Evolutionary conservation across 2,888 invertebrate genomes (phyloP).

Genomic region (Leucoma salicis): DNA sequence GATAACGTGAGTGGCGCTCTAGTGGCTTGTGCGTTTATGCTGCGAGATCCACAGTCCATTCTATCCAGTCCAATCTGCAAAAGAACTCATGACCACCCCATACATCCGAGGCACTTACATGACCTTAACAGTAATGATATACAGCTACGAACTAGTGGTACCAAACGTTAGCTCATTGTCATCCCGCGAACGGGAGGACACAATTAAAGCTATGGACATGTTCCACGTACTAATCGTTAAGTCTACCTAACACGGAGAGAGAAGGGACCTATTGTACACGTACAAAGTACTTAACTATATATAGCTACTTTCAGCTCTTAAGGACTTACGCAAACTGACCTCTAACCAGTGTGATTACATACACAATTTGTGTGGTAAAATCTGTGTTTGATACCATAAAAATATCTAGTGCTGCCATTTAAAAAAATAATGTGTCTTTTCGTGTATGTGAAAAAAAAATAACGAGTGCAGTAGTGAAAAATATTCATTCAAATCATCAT

Average conservation of each 20-base stretch:
- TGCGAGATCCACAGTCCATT: constrained; percentile 10
- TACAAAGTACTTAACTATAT: constrained; percentile 72
- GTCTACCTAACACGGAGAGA: constrained; percentile 77
- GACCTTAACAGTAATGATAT: constrained; percentile 80
- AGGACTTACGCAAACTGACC: constrained; percentile 66
- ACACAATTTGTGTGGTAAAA: constrained; percentile 75
- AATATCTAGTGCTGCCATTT: constrained; percentile 71
- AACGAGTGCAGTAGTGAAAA: constrained; percentile 74
- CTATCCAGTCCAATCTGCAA: constrained; percentile 44
- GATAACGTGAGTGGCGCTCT: constrained; percentile 9
- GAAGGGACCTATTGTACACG: constrained; percentile 73
- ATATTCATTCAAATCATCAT: constrained; percentile 59
- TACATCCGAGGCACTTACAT: constrained; percentile 78
- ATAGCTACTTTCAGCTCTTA: constrained; percentile 71
- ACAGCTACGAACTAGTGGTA: constrained; percentile 75
- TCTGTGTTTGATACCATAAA: constrained; percentile 67
- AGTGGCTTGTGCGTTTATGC: constrained; percentile 5
- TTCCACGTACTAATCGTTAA: constrained; percentile 73
- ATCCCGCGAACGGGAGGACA: constrained; percentile 72
- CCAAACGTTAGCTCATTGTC: constrained; percentile 69
- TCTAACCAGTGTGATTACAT: constrained; percentile 72
- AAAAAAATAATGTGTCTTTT: constrained; percentile 64
- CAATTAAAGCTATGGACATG: constrained; percentile 82
- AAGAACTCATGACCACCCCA: constrained; percentile 69
- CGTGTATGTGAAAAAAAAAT: constrained; percentile 62